A percentile compares a stretch with the other conserved stretches of the same genome.
Conservation (phyloP, 1,140 invertebrate genomes). For the Caenorhabditis tropicalis region DNA sequence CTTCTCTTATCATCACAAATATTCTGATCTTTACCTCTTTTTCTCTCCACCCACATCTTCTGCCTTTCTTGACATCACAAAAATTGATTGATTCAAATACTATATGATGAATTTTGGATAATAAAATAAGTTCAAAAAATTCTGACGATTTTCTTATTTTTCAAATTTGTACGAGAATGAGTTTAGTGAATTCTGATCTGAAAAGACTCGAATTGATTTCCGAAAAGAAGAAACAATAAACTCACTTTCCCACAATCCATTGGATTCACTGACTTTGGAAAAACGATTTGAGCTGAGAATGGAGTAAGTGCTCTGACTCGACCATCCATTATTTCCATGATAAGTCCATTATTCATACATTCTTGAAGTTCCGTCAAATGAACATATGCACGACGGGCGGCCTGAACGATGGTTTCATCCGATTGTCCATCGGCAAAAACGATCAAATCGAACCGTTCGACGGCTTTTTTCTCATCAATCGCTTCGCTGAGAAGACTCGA, state of each 20-base stretch:
- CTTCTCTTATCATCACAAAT: neutral
- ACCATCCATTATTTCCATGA: conserved; percentile 1
- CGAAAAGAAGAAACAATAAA: neutral
- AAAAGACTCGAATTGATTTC: neutral
- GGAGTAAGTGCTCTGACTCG: conserved; percentile 15
- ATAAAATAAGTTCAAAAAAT: neutral
- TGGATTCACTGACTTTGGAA: conserved; percentile 4
- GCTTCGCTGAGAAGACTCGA: conserved; percentile 6
- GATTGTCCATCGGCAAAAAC: conserved; percentile 17
- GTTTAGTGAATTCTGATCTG: conserved; percentile 1
- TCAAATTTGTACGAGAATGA: neutral
- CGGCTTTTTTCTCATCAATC: neutral
- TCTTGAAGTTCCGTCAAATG: conserved; percentile 8
- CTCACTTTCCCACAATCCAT: neutral
- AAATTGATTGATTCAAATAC: neutral
- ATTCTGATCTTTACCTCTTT: neutral
- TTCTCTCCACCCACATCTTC: neutral
- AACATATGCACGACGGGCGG: conserved; percentile 27
- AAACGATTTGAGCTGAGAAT: conserved; percentile 21
- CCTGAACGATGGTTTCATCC: conserved; percentile 27
- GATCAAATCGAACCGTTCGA: conserved; percentile 30
- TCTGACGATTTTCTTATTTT: neutral
- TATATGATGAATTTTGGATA: too few species aligned
- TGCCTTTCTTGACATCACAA: neutral
- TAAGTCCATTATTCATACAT: conserved; percentile 24